phyloP scores from a whole-genome alignment of 2,888 invertebrate species.

The Dyspetes luteomarginatus region DNA sequence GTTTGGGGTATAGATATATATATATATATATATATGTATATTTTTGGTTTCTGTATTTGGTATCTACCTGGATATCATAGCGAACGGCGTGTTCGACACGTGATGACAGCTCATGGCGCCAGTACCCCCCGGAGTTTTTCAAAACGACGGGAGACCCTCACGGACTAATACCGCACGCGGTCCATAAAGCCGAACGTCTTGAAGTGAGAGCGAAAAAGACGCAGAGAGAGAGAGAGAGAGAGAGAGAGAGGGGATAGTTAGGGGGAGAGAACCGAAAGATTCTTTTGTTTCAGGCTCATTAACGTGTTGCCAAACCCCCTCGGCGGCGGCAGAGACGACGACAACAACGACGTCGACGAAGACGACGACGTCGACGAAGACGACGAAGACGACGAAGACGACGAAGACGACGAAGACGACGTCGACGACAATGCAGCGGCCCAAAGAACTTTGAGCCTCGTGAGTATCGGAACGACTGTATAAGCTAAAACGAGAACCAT shows the following conservation, averaged over 20 bases:
- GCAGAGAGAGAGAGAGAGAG: constrained; percentile 21
- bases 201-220: constrained; percentile 35
- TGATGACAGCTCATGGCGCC: constrained; percentile 83
- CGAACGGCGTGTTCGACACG: constrained; percentile 75
- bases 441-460: constrained; percentile 24
- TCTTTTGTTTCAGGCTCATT: constrained; percentile 83
- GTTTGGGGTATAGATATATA: neutral
- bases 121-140: constrained; percentile 81
- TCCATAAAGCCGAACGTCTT: neutral
- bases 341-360: no score
- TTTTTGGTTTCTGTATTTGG: no score
- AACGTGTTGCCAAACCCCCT: constrained; percentile 81
- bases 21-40: neutral
- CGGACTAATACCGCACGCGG: constrained; percentile 66
- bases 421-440: neutral
- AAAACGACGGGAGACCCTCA: constrained; percentile 75
- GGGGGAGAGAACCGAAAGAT: constrained; percentile 69
- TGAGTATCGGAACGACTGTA: constrained; percentile 31
- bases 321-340: constrained; percentile 44
- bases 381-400: no score
- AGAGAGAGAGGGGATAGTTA: constrained; percentile 24
- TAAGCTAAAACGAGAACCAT: neutral
- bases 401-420: no score
- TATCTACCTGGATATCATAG: constrained; percentile 66
- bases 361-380: no score